These are phyloP conservation scores for Trematocara stigmaticum DNA, from an alignment of 2,113 vertebrate species.

Conservation along the genomic window DNA sequence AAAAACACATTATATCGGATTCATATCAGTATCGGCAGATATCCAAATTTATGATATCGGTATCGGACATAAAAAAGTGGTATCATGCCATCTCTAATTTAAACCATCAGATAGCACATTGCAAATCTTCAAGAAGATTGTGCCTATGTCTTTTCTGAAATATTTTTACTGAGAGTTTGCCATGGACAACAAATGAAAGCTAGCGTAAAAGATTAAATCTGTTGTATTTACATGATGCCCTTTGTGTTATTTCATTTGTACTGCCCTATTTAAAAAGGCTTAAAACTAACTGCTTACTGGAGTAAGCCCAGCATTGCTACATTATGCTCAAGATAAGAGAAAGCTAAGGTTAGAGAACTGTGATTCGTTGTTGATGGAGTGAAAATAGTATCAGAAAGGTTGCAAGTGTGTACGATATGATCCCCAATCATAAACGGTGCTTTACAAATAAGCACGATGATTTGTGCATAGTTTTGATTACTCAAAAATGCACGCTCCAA, in stretches of 20 bases:
- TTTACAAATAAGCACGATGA: background rate
- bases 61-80: too few relatives aligned
- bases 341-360: background rate
- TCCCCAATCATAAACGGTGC: background rate
- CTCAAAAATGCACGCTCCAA: background rate
- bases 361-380: background rate
- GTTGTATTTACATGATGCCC: background rate
- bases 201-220: background rate
- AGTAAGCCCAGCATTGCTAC: background rate
- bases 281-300: background rate
- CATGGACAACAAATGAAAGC: background rate
- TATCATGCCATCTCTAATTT: too few relatives aligned
- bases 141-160: background rate
- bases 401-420: background rate
- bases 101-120: background rate
- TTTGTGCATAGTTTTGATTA: background rate
- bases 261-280: background rate
- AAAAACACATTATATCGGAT: too few relatives aligned
- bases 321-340: background rate
- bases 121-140: background rate
- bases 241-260: background rate
- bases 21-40: too few relatives aligned
- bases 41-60: too few relatives aligned
- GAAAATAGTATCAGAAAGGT: background rate
- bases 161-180: background rate